A percentile compares a stretch with the other conserved stretches of the same genome.
Conservation (phyloP, 2,113 vertebrate species). For the Entosphenus tridentatus region DNA sequence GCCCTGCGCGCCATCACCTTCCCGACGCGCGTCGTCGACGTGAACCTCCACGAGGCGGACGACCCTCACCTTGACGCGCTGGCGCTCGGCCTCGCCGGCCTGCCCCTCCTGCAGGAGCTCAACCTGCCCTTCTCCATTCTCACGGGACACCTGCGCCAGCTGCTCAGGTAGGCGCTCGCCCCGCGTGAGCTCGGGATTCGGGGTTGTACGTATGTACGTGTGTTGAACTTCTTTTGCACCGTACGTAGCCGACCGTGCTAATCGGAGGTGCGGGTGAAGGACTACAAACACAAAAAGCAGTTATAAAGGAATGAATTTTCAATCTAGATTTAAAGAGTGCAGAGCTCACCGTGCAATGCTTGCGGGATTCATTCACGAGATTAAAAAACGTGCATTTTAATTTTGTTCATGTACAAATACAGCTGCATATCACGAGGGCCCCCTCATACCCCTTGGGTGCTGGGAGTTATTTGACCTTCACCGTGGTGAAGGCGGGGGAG, state of each 20-base stretch:
- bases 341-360: background rate
- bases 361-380: background rate
- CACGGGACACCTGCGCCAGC: constrained; percentile 42
- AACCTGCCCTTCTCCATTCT: constrained; percentile 57
- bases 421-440: too few species aligned
- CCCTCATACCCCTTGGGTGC: too few species aligned
- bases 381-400: too few species aligned
- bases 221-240: background rate
- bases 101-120: constrained; percentile 40
- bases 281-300: background rate
- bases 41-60: constrained; percentile 21
- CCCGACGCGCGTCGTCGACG: constrained; percentile 46
- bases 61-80: constrained; percentile 26
- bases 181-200: background rate
- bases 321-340: background rate
- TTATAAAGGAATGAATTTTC: background rate
- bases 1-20: constrained; percentile 43
- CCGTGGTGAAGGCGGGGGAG: too few species aligned
- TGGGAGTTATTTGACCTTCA: too few species aligned
- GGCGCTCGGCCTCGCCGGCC: constrained; percentile 36
- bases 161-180: constrained; percentile 40
- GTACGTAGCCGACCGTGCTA: background rate
- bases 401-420: too few species aligned
- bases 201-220: background rate
- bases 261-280: background rate